A percentile compares a stretch with the other conserved stretches of the same genome.
These are phyloP conservation scores for Willisornis vidua DNA, from an alignment of 2,113 vertebrate genomes.

Conservation along the genomic window DNA sequence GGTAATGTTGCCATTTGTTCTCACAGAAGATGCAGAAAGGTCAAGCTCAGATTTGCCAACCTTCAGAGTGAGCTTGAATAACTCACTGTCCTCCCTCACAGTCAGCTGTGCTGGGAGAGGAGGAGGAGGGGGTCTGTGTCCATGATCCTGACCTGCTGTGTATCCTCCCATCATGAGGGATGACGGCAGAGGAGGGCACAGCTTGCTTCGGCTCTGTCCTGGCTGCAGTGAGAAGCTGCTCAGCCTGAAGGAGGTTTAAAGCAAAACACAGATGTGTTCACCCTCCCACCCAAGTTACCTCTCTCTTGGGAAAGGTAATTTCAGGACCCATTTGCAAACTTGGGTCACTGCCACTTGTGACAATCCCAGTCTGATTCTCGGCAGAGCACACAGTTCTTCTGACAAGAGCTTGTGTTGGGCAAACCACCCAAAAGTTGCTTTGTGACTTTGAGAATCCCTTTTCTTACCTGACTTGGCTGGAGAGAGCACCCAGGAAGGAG, in stretches of 20 bases:
- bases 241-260: neutral
- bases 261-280: neutral
- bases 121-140: neutral
- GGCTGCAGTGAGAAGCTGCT: neutral
- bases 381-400: neutral
- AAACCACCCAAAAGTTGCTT: neutral
- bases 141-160: neutral
- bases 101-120: neutral
- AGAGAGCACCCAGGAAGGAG: rapidly evolving
- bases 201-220: neutral
- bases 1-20: neutral
- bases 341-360: neutral
- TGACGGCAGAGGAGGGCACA: neutral
- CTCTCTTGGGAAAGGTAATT: neutral
- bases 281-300: neutral
- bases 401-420: neutral
- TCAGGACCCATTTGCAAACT: neutral
- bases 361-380: neutral
- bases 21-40: neutral
- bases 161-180: rapidly evolving
- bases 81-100: neutral
- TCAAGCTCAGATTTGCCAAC: neutral
- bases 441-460: neutral
- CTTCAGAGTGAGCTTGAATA: neutral
- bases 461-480: neutral